Percentiles rank a stretch among this genome's conserved stretches.
Conservation (phyloP, 2,797 vertebrate species). For the Onychomys torridus region DNA sequence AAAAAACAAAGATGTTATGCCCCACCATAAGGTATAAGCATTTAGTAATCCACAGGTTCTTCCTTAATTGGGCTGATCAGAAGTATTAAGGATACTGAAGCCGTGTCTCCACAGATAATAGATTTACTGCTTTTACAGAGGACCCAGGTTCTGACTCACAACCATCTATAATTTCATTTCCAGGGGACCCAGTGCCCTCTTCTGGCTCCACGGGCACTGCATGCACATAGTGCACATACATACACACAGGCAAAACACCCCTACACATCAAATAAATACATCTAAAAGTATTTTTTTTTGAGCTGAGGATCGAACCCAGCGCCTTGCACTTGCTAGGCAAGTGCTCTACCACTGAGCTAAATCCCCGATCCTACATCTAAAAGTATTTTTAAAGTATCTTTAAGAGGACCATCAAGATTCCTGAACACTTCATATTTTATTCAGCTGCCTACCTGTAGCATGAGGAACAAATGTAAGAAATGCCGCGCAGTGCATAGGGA, state of each 20-base stretch:
- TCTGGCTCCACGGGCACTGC: background rate
- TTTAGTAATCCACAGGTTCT: background rate
- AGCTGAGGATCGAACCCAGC: no score
- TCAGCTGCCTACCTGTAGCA: background rate
- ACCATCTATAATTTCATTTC: background rate
- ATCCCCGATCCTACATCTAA: no score
- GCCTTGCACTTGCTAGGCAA: no score
- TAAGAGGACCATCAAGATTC: background rate
- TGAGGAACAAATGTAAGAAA: constrained; percentile 37
- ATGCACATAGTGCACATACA: no score
- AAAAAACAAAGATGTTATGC: background rate
- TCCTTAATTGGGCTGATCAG: background rate
- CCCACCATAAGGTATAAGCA: background rate
- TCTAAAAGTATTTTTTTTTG: background rate
- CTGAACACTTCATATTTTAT: constrained; percentile 9
- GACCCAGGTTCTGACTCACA: background rate
- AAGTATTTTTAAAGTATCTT: background rate
- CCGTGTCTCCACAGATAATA: background rate
- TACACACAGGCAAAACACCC: background rate
- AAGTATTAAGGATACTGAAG: background rate
- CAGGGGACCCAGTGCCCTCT: background rate
- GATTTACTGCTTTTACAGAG: background rate
- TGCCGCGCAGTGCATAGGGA: background rate
- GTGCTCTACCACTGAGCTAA: no score
- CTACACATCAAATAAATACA: background rate